Evolutionary conservation across 1,140 invertebrate species (phyloP).

Genomic region (Drosophila mauritiana): DNA sequence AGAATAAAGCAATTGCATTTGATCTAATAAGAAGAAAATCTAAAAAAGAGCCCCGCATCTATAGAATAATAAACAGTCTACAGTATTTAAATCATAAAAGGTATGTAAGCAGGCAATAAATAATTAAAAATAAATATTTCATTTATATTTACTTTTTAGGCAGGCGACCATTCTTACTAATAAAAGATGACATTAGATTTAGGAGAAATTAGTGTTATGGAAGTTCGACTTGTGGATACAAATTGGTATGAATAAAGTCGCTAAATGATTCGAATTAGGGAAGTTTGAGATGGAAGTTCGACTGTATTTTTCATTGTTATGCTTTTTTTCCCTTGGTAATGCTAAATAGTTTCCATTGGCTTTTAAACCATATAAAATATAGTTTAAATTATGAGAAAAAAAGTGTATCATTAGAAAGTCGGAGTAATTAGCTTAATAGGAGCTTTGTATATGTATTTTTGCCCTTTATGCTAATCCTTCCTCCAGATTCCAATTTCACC

Average conservation of each 20-base stretch:
- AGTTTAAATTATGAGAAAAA: background rate
- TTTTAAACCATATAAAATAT: background rate
- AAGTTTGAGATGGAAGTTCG: slow-evolving; percentile 5
- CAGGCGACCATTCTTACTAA: background rate
- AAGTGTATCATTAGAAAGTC: background rate
- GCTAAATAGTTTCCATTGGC: background rate
- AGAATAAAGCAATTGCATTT: background rate
- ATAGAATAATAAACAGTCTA: background rate
- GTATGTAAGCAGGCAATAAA: too few species aligned
- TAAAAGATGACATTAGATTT: background rate
- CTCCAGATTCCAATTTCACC: background rate
- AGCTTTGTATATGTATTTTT: background rate
- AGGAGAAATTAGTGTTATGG: background rate
- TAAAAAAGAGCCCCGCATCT: background rate
- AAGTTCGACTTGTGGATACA: slow-evolving; percentile 1
- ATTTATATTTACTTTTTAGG: background rate
- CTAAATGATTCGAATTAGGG: background rate
- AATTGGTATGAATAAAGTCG: background rate
- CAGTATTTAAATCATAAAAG: too few species aligned
- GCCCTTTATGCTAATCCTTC: background rate
- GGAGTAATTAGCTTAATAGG: background rate
- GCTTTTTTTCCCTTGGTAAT: background rate
- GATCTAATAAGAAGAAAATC: too few species aligned
- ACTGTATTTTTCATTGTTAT: background rate
- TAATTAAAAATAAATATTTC: too few species aligned